Evolutionary conservation across 2,113 vertebrate genomes (phyloP), one percentile per base, ranked within the genome.

Genomic region (Symphodus melops): DNA sequence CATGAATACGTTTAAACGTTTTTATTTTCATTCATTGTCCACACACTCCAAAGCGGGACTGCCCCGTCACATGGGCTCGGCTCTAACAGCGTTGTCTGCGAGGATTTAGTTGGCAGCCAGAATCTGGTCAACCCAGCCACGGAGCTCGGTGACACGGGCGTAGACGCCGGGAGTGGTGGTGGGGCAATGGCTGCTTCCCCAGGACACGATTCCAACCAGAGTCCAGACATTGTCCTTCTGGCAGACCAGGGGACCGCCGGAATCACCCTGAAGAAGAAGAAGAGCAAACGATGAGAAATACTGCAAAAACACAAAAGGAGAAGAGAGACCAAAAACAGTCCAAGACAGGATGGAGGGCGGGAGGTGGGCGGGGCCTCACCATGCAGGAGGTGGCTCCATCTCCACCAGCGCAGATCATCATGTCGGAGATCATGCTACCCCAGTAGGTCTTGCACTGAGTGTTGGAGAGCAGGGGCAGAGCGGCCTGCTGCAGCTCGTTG

Each of bases 371-470:
- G 73, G 52, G 20, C 77, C 82, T 14, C 85, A 97, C 96, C 94
- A 93, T 96, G 95, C 96, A 97, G 52, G 96, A 97, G 23, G 96
- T 94, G 21, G 51, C 88, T 0, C 96, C 96, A 0, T 89, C 85
- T 3, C 90, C 96, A 0, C 96, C 96, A 0, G 96, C 96, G 0
- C 96, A 97, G 73, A 98, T 77, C 96, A 97, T 97, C 8, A 85
- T 0, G 6, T 93, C 1, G 0, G 44, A 84, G 92, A 98, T 77
- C 23, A 81, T 17, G 83, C 0, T 93, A 8, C 94, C 95, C 96
- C 96, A 98, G 91, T 46, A 92, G 0, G 65, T 9, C 59, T 90
- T 77, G 88, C 96, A 97, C 0, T 94, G 0, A 0, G 62, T 0
- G 0, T 95, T 95, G 89, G 93, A 95, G 57, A 97, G 88, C 10